A percentile compares a stretch with the other conserved stretches of the same genome.
Conservation (phyloP, 2,113 vertebrate genomes). For the Scalopus aquaticus region DNA sequence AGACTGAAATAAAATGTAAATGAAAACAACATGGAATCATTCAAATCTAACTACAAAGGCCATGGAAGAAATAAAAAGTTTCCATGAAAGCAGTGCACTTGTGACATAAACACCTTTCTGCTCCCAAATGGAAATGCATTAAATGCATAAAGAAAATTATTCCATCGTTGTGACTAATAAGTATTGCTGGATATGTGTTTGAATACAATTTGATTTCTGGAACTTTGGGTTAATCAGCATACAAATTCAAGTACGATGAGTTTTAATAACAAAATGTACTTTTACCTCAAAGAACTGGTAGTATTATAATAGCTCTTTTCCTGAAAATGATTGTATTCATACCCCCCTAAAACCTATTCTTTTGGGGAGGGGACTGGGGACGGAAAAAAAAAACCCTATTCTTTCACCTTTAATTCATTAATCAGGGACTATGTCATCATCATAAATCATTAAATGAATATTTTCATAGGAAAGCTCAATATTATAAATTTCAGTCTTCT, state of each 20-base stretch:
- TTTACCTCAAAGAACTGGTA: slow-evolving; percentile 40
- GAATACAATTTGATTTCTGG: slow-evolving; percentile 71
- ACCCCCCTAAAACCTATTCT: neutral
- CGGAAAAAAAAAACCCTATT: slow-evolving; percentile 12
- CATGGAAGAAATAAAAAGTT: slow-evolving; percentile 40
- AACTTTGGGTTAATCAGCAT: slow-evolving; percentile 40
- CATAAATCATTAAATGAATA: slow-evolving; percentile 61
- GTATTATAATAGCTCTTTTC: slow-evolving; percentile 53
- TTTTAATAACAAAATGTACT: slow-evolving; percentile 59
- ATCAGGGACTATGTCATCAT: slow-evolving; percentile 3
- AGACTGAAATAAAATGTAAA: slow-evolving; percentile 45
- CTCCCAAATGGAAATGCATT: slow-evolving; percentile 39
- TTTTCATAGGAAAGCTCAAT: slow-evolving; percentile 54
- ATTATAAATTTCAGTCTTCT: slow-evolving; percentile 56
- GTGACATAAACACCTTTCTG: neutral
- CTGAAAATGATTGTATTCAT: slow-evolving; percentile 40
- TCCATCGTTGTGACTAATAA: slow-evolving; percentile 49
- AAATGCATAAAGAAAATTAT: slow-evolving; percentile 54
- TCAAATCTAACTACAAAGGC: slow-evolving; percentile 15
- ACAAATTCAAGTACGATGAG: slow-evolving; percentile 54
- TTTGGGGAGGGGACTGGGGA: too few species aligned
- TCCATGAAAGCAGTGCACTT: slow-evolving; percentile 22
- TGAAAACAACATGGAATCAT: slow-evolving; percentile 25
- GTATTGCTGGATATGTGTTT: slow-evolving; percentile 8
- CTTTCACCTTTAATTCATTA: slow-evolving; percentile 55